A percentile compares a stretch with the other conserved stretches of the same genome.
phyloP scores from a whole-genome alignment of 1,140 invertebrate species.

The Fopius arisanus region DNA sequence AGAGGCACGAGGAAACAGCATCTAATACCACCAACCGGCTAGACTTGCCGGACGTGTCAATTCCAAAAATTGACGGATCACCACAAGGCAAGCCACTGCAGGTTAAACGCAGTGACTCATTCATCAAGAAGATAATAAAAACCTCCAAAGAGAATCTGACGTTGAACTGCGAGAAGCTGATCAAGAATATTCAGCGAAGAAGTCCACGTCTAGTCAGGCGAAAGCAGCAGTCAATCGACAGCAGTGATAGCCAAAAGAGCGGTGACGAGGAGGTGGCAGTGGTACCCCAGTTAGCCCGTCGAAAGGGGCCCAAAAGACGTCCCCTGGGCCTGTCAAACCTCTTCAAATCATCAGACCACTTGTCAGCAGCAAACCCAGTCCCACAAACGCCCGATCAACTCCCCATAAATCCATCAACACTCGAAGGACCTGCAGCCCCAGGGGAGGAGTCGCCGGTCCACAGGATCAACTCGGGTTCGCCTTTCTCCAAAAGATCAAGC shows the following conservation, averaged over 20 bases:
- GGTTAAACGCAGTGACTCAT: conserved; percentile 39
- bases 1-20: not conserved
- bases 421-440: conserved; percentile 1
- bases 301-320: not conserved
- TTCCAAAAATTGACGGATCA: not conserved
- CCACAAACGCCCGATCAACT: not conserved
- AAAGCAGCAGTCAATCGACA: conserved; percentile 34
- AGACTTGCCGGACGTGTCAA: not conserved
- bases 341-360: not conserved
- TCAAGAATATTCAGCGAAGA: conserved; percentile 45
- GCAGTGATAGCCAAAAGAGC: conserved; percentile 26
- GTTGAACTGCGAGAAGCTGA: conserved; percentile 44
- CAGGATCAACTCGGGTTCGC: not conserved
- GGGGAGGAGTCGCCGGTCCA: conserved; percentile 2
- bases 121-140: conserved; percentile 46
- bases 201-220: conserved; percentile 39
- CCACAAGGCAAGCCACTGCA: not conserved
- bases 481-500: conserved; percentile 21
- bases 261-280: conserved; percentile 37
- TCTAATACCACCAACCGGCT: not conserved
- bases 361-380: not conserved
- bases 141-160: conserved; percentile 44
- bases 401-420: not conserved
- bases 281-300: conserved; percentile 38
- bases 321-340: not conserved